Evolutionary conservation across 1,140 invertebrate species (phyloP).

Genomic region (Agrilus planipennis): DNA sequence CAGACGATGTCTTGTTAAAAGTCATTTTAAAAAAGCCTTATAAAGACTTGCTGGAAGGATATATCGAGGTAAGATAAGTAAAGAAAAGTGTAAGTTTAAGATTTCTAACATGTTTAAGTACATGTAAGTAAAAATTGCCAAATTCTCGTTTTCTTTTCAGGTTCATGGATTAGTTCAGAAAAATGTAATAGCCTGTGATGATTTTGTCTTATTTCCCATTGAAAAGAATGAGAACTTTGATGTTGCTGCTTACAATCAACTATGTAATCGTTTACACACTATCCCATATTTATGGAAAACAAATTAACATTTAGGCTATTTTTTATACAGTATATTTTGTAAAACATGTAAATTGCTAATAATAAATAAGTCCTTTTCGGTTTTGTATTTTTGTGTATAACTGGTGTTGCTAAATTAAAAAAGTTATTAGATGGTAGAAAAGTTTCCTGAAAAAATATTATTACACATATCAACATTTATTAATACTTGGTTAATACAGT

Average conservation of each 20-base stretch:
- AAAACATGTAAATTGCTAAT: not conserved
- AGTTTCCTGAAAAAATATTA: not conserved
- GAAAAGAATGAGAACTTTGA: constrained; percentile 9
- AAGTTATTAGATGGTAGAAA: not conserved
- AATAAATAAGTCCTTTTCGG: not conserved
- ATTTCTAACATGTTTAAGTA: constrained; percentile 1
- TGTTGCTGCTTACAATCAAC: constrained; percentile 10
- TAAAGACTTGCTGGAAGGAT: constrained; percentile 6
- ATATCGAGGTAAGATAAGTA: constrained; percentile 11
- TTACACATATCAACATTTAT: not conserved
- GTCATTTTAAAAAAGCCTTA: constrained; percentile 15
- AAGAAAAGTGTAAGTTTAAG: not conserved
- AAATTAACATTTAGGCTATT: not conserved
- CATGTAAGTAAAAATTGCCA: not conserved
- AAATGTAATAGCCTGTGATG: constrained; percentile 12
- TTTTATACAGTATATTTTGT: not conserved
- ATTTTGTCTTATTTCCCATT: constrained; percentile 11
- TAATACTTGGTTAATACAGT: not conserved
- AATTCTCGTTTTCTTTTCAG: constrained; percentile 8
- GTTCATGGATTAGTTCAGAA: constrained; percentile 15
- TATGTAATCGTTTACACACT: constrained; percentile 11
- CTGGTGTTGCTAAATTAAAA: not conserved
- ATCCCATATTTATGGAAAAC: constrained; percentile 8
- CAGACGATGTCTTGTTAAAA: constrained; percentile 13
- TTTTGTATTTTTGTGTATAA: not conserved